A percentile compares a stretch with the other conserved stretches of the same genome.
Evolutionary conservation across 1,140 invertebrate species (phyloP).

Genomic region (Yoshiicerus persimilis): DNA sequence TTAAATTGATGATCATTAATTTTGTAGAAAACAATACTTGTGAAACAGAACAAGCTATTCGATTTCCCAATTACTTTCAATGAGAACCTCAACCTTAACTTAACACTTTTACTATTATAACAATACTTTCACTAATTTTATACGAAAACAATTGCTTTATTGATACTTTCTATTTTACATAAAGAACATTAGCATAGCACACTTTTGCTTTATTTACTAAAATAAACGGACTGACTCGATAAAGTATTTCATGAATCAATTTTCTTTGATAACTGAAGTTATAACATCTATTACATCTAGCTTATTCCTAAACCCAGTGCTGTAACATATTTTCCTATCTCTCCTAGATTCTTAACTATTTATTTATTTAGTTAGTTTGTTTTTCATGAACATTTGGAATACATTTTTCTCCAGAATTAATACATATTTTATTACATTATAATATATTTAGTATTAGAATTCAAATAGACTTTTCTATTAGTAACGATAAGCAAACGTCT

Average conservation of each 20-base stretch:
- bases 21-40: not conserved
- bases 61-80: too few relatives aligned
- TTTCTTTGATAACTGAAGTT: not conserved
- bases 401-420: constrained; percentile 1
- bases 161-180: not conserved
- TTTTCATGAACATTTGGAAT: not conserved
- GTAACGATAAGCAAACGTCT: not conserved
- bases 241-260: not conserved
- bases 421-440: not conserved
- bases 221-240: not conserved
- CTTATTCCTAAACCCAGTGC: not conserved
- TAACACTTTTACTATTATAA: too few relatives aligned
- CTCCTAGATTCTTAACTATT: too few relatives aligned
- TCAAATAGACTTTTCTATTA: not conserved
- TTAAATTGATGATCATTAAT: not conserved
- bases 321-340: too few relatives aligned
- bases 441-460: not conserved
- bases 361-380: not conserved
- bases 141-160: not conserved
- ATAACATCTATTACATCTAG: too few relatives aligned
- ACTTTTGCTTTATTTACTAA: not conserved
- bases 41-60: not conserved
- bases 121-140: too few relatives aligned
- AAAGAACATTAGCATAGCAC: not conserved
- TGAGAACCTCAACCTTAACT: too few relatives aligned